phyloP scores from a whole-genome alignment of 1,140 invertebrate species.

The Brachionus angularis region DNA sequence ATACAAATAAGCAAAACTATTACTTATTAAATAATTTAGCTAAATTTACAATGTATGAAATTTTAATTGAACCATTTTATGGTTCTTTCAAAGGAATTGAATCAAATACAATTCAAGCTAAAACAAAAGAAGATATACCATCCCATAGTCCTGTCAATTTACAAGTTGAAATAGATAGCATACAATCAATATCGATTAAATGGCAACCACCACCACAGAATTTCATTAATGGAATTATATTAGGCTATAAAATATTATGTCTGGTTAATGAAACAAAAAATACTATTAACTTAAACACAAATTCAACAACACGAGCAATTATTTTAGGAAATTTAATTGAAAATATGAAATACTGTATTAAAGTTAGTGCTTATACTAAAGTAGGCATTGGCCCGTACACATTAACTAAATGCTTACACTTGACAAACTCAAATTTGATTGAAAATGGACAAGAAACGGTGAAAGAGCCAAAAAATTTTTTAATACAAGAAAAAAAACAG shows the following conservation, averaged over 20 bases:
- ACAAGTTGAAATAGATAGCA: neutral
- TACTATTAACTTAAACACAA: neutral
- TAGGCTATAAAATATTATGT: conserved; percentile 6
- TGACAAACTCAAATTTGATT: neutral
- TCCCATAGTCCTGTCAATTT: neutral
- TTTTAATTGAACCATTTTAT: conserved; percentile 18
- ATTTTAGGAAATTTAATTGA: neutral
- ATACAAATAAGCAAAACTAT: neutral
- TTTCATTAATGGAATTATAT: neutral
- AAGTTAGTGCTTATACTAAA: conserved; percentile 2
- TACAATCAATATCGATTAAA: neutral
- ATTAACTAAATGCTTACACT: neutral
- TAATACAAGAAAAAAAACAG: no score
- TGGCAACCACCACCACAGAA: neutral
- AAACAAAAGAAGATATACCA: conserved; percentile 17
- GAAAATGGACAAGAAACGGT: neutral
- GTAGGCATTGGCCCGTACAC: neutral
- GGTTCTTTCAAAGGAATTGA: neutral
- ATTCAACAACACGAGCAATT: neutral
- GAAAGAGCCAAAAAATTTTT: no score
- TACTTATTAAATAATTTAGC: conserved; percentile 3
- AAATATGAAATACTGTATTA: conserved; percentile 1
- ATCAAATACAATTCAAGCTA: neutral
- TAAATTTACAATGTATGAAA: conserved; percentile 39
- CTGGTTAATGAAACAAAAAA: neutral